phyloP scores from a whole-genome alignment of 2,888 invertebrate species.

The Meteorus colon region DNA sequence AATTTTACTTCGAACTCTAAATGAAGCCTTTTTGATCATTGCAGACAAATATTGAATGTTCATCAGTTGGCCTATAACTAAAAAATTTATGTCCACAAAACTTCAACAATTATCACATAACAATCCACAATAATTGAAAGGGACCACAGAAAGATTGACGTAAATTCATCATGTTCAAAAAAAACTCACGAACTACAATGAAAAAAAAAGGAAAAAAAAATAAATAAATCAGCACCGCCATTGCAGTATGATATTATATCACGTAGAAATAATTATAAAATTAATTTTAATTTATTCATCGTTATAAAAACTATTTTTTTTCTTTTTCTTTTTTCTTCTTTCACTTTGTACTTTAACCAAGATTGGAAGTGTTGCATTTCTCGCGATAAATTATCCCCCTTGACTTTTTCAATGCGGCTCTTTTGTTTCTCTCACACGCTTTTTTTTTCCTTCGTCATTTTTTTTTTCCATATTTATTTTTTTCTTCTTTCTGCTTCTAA shows the following conservation, averaged over 20 bases:
- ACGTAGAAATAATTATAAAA: conserved; percentile 16
- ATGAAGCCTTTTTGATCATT: too few species aligned
- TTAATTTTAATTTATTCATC: conserved; percentile 13
- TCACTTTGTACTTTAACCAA: not conserved
- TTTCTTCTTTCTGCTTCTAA: conserved; percentile 15
- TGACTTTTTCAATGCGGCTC: conserved; percentile 6
- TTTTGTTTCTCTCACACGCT: conserved; percentile 19
- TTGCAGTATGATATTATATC: not conserved
- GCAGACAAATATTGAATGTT: too few species aligned
- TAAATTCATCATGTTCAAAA: not conserved
- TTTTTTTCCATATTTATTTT: conserved; percentile 20
- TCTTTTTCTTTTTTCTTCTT: not conserved
- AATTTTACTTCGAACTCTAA: too few species aligned
- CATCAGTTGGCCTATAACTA: too few species aligned
- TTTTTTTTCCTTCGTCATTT: conserved; percentile 6
- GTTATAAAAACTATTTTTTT: not conserved
- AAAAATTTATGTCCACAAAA: too few species aligned
- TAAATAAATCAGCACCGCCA: not conserved
- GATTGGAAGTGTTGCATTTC: conserved; percentile 13
- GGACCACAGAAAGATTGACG: too few species aligned
- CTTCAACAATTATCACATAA: too few species aligned
- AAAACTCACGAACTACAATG: not conserved
- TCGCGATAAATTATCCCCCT: not conserved
- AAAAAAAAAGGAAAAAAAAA: not conserved
- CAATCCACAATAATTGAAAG: too few species aligned